Conservation (phyloP, 2,113 vertebrate species). For the Semicossyphus pulcher region DNA sequence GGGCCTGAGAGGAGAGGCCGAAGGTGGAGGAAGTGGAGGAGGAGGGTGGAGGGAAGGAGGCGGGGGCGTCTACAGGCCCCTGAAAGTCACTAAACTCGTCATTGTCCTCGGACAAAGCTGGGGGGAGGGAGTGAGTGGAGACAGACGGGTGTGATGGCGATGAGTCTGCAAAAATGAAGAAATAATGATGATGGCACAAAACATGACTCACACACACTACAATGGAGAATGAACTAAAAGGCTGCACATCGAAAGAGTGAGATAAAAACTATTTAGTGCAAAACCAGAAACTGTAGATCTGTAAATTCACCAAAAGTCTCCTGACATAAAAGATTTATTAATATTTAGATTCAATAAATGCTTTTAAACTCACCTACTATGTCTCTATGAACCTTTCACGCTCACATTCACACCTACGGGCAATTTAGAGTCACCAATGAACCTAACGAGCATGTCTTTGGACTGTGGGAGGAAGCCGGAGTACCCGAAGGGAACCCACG, state of each 20-base stretch:
- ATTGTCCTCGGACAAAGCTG: slow-evolving; percentile 89
- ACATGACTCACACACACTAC: slow-evolving; percentile 63
- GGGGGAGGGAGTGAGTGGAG: slow-evolving; percentile 86
- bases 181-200: slow-evolving; percentile 79
- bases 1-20: slow-evolving; percentile 67
- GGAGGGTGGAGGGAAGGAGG: slow-evolving; percentile 75
- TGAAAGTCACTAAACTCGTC: slow-evolving; percentile 99
- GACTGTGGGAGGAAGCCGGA: too few relatives aligned
- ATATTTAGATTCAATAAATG: slow-evolving; percentile 2
- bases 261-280: slow-evolving; percentile 32
- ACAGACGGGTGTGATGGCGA: slow-evolving; percentile 92
- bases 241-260: slow-evolving; percentile 33
- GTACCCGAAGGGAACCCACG: too few relatives aligned
- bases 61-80: slow-evolving; percentile 86
- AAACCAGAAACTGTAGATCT: slow-evolving; percentile 26
- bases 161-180: slow-evolving; percentile 96
- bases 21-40: slow-evolving; percentile 78
- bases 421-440: too few relatives aligned
- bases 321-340: too few relatives aligned
- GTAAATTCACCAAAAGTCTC: background rate
- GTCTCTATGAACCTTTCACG: too few relatives aligned
- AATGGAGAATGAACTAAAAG: slow-evolving; percentile 57
- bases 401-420: too few relatives aligned
- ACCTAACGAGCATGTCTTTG: too few relatives aligned
- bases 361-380: too few relatives aligned